Evolutionary conservation across 2,113 vertebrate genomes (phyloP).

Genomic region (Catagonus wagneri): DNA sequence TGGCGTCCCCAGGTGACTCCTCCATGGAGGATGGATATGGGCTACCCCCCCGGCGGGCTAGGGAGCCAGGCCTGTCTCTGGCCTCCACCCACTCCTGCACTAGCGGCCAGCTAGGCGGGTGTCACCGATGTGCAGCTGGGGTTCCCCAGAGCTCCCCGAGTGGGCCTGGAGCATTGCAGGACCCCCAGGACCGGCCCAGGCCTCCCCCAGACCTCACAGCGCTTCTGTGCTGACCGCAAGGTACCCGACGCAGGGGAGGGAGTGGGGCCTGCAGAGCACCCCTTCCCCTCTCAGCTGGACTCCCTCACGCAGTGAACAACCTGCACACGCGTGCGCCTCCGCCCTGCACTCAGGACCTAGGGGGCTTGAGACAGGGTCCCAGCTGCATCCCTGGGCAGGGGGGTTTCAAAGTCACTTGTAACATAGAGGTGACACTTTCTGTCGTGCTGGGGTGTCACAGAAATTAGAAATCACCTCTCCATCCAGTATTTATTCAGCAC

Average conservation of each 20-base stretch:
- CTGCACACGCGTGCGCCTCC: rapidly evolving
- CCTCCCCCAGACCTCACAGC: not conserved
- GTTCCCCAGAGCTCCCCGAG: not conserved
- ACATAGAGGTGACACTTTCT: not conserved
- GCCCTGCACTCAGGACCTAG: not conserved
- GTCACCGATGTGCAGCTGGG: rapidly evolving
- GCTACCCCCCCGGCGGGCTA: too few species aligned
- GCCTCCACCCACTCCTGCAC: not conserved
- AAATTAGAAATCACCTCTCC: not conserved
- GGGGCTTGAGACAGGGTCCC: not conserved
- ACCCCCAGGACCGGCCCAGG: not conserved
- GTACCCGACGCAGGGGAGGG: too few species aligned
- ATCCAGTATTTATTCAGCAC: not conserved
- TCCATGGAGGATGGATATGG: not conserved
- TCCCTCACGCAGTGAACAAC: not conserved
- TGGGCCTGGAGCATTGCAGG: not conserved
- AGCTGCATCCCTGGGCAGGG: not conserved
- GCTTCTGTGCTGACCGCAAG: not conserved
- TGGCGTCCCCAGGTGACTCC: too few species aligned
- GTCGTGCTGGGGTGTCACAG: not conserved
- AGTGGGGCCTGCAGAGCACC: not conserved
- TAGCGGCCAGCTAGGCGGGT: rapidly evolving
- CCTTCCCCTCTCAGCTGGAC: too few species aligned
- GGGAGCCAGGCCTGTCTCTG: not conserved
- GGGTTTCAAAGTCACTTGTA: not conserved